These are phyloP conservation scores for Cordilura impudica DNA, from an alignment of 2,888 invertebrate species.

Conservation along the genomic window DNA sequence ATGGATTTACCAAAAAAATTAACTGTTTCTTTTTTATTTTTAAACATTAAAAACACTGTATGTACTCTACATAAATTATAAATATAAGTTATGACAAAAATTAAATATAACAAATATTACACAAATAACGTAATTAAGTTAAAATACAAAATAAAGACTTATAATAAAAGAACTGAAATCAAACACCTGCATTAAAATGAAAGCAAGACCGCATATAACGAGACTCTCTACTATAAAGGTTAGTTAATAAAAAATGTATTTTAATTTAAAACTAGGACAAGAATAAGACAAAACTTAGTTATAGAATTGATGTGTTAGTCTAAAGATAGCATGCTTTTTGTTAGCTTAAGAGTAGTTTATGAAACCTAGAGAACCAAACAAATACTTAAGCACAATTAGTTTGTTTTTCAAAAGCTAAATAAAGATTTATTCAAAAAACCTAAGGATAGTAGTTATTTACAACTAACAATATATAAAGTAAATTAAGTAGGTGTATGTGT, in stretches of 20 bases:
- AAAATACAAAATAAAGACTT: neutral
- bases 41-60: conserved; percentile 45
- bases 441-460: conserved; percentile 2
- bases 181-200: neutral
- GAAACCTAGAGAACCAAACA: neutral
- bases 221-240: no score
- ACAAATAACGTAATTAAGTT: conserved; percentile 1
- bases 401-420: neutral
- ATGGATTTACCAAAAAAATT: conserved; percentile 45
- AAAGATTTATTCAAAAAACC: conserved; percentile 33
- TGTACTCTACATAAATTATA: conserved; percentile 22
- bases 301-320: conserved; percentile 28
- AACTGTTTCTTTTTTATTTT: conserved; percentile 28
- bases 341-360: neutral
- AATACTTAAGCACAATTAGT: conserved; percentile 35
- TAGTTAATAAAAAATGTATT: neutral
- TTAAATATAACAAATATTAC: conserved; percentile 39
- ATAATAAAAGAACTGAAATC: neutral
- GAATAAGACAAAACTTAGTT: neutral
- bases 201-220: neutral
- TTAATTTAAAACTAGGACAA: neutral
- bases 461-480: conserved; percentile 12
- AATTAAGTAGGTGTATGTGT: conserved; percentile 36
- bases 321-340: conserved; percentile 18
- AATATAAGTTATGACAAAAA: conserved; percentile 15